These are phyloP conservation scores for Sycon ciliatum DNA, from an alignment of 37 sponge, comb jelly and placozoan species.

Conservation along the genomic window DNA sequence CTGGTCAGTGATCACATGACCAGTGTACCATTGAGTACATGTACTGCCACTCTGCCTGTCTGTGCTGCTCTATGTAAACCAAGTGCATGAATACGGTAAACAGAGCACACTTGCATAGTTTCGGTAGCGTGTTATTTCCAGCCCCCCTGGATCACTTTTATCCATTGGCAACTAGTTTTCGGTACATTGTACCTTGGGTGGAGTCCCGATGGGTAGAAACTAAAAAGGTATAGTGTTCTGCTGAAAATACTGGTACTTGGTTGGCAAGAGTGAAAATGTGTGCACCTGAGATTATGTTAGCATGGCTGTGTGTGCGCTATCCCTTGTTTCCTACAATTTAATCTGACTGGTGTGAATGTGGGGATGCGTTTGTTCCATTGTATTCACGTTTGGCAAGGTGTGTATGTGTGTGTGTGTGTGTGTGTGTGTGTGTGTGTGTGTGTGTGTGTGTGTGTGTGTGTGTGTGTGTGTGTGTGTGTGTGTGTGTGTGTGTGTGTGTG, in stretches of 20 bases:
- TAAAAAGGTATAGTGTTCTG: neutral
- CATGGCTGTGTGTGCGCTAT: neutral
- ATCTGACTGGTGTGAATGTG: neutral
- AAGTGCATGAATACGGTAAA: too few relatives aligned
- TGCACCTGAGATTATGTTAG: too few relatives aligned
- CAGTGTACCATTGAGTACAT: too few relatives aligned
- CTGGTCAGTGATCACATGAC: too few relatives aligned
- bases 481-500: constrained; percentile 28
- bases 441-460: constrained; percentile 16
- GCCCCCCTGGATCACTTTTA: too few relatives aligned
- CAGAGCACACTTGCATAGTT: too few relatives aligned
- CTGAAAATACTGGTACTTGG: neutral
- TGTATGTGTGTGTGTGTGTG: constrained; percentile 16
- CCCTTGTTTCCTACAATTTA: neutral
- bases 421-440: constrained; percentile 16
- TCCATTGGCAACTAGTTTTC: too few relatives aligned
- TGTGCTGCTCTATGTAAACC: too few relatives aligned
- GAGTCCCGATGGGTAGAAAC: neutral
- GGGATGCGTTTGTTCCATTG: neutral
- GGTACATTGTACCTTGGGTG: too few relatives aligned
- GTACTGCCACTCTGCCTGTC: too few relatives aligned
- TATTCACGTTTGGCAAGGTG: neutral
- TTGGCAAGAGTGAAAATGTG: too few relatives aligned
- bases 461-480: neutral
- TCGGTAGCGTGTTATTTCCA: too few relatives aligned